Conservation (phyloP, 2,888 invertebrate species). For the Hirtodrosophila trivittata region DNA sequence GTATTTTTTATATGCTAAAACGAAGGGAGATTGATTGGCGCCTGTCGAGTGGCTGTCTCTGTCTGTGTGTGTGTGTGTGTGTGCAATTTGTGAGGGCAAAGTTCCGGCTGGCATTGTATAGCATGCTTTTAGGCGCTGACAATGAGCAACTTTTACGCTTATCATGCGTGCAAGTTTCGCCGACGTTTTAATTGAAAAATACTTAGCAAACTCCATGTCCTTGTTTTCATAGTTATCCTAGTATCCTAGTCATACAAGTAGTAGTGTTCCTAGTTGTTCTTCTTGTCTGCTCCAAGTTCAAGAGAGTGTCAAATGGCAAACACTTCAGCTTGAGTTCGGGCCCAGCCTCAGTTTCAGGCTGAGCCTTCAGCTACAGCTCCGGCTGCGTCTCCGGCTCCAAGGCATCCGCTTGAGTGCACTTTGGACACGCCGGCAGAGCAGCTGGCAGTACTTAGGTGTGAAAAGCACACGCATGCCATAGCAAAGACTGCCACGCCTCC, state of each 20-base stretch:
- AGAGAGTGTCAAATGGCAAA: slow-evolving; percentile 71
- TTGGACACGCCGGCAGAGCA: slow-evolving; percentile 11
- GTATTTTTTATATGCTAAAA: slow-evolving; percentile 51
- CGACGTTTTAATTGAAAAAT: slow-evolving; percentile 77
- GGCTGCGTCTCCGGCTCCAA: not conserved
- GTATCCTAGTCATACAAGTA: not conserved
- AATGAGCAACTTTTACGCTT: slow-evolving; percentile 72
- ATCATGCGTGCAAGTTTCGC: slow-evolving; percentile 73
- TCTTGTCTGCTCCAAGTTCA: slow-evolving; percentile 46
- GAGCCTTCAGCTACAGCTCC: slow-evolving; percentile 13
- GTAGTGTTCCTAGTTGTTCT: not conserved
- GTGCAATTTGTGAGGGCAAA: slow-evolving; percentile 35
- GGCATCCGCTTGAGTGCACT: slow-evolving; percentile 61
- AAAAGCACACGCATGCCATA: slow-evolving; percentile 48
- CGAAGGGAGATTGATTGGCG: slow-evolving; percentile 71
- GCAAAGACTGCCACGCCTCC: slow-evolving; percentile 19
- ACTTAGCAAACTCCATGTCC: slow-evolving; percentile 64
- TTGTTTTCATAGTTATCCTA: slow-evolving; percentile 13
- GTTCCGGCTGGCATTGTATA: slow-evolving; percentile 49
- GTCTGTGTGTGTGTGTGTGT: not conserved
- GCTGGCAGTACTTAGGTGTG: slow-evolving; percentile 42
- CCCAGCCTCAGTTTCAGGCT: slow-evolving; percentile 24
- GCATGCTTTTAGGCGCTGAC: slow-evolving; percentile 70
- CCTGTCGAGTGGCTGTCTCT: slow-evolving; percentile 33
- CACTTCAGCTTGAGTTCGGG: slow-evolving; percentile 33